Evolutionary conservation across 2,888 invertebrate species (phyloP).

Genomic region (Hyles lineata): DNA sequence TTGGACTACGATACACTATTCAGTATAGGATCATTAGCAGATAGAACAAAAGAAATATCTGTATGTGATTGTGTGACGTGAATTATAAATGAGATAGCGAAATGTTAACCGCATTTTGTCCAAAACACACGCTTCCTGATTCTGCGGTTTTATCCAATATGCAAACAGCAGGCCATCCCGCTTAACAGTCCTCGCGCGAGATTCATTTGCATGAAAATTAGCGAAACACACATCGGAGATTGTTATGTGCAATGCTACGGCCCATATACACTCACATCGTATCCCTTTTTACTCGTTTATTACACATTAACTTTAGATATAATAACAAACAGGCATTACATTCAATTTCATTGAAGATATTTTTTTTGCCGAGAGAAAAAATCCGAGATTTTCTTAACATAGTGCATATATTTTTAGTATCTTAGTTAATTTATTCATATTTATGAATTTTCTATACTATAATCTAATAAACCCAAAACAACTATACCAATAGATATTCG

Average conservation of each 20-base stretch:
- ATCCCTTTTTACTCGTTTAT: not conserved
- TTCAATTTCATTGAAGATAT: not conserved
- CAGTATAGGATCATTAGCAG: not conserved
- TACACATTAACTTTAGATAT: not conserved
- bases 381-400: not conserved
- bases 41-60: no score
- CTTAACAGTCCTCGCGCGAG: conserved; percentile 27
- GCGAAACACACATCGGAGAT: conserved; percentile 24
- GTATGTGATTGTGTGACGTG: not conserved
- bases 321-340: not conserved
- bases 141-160: conserved; percentile 67
- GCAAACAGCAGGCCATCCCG: conserved; percentile 53
- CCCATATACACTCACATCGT: conserved; percentile 2
- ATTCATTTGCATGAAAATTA: conserved; percentile 35
- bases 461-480: not conserved
- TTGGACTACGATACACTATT: not conserved
- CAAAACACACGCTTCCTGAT: conserved; percentile 35
- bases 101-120: conserved; percentile 28
- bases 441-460: no score
- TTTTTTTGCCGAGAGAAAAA: not conserved
- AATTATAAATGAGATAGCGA: conserved; percentile 17
- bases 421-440: no score
- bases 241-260: conserved; percentile 27
- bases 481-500: not conserved
- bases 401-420: no score